Conservation (phyloP, 37 sponge, comb jelly and placozoan genomes). For the Theonella swinhoei region DNA sequence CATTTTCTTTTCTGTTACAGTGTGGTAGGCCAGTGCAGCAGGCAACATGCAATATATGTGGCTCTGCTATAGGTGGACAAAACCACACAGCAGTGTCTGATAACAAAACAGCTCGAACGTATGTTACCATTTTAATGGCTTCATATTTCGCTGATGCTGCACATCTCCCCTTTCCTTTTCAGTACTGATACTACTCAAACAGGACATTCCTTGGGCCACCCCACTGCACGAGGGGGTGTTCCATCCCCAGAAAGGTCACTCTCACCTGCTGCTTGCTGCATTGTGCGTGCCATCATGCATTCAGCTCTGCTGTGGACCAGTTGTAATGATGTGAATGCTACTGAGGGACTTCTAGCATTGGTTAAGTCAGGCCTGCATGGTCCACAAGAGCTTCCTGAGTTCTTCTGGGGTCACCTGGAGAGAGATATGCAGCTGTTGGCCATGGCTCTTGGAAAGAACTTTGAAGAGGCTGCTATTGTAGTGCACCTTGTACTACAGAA, state of each 20-base stretch:
- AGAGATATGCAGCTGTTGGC: slow-evolving; percentile 39
- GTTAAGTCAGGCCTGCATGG: slow-evolving; percentile 15
- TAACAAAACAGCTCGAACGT: slow-evolving; percentile 55
- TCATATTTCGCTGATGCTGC: not conserved
- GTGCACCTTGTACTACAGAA: slow-evolving; percentile 49
- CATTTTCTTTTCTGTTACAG: slow-evolving; percentile 21
- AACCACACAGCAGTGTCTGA: slow-evolving; percentile 21
- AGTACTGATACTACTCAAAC: slow-evolving; percentile 57
- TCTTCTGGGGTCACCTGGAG: slow-evolving; percentile 57
- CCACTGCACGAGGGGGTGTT: slow-evolving; percentile 23
- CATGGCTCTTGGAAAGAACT: slow-evolving; percentile 25
- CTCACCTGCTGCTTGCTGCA: slow-evolving; percentile 43
- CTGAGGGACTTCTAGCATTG: slow-evolving; percentile 12
- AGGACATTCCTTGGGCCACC: slow-evolving; percentile 59
- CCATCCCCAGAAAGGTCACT: slow-evolving; percentile 54
- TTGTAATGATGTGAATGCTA: slow-evolving; percentile 14
- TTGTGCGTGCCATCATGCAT: slow-evolving; percentile 68
- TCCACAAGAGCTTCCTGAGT: slow-evolving; percentile 43
- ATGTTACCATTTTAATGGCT: too few species aligned
- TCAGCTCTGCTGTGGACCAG: slow-evolving; percentile 52
- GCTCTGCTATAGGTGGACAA: slow-evolving; percentile 48
- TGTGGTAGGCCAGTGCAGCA: slow-evolving; percentile 48
- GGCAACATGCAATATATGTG: slow-evolving; percentile 42
- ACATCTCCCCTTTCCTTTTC: not conserved
- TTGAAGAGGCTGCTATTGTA: slow-evolving; percentile 50